Base-by-base conservation (phyloP, 1,140 invertebrate species). In the Neodiprion pinetum region DNA sequence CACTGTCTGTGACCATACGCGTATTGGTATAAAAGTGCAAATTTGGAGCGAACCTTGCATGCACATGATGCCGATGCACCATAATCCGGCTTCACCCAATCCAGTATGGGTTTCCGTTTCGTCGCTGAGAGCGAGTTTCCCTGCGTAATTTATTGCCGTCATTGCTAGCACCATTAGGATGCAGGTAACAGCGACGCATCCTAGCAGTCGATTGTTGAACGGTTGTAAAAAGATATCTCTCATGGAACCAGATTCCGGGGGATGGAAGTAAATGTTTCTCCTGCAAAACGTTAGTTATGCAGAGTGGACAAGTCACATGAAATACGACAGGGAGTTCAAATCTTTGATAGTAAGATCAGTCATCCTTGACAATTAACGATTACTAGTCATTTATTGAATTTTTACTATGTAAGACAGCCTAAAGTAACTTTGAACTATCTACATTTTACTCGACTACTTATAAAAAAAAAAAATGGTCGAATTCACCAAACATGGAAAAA, bases 231-330 rank as follows among this genome's bases (percentile, higher is more conserved):
- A 93, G 84, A 93, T 92, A 75, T 93, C 90, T 3, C 90, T 87
- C 23, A 91, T 90, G 10, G 89, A 89, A 9, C 90, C 90, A 4
- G 89, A 90, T 72, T 91, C 90, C 77, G 92, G 88, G 10, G 91
- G 91, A 47, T 90, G 89, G 67, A 92, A 91, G 77, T 92, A 93
- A 77, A 93, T 92, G 67, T 92, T 92, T 77, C 89, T 90, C 86
- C 92, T 92, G 66, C 9, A 23, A 71, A 49, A 49, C 14, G 48
- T 40, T 40, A 40, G 5, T 21, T 9, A 12, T n/a, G n/a, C 68
- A 70, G 11, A 40, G 2, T 3, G 1, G 28, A 66, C 21, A 21
- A 21, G 65, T 70, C 14, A 70, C 14, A 70, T 7, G 12, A 70
- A n/a, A 8, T 70, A 1, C 21, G 12, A 12, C 49, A 48, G 9